phyloP scores from a whole-genome alignment of 2,888 invertebrate genomes.

The Drosophila prolongata region DNA sequence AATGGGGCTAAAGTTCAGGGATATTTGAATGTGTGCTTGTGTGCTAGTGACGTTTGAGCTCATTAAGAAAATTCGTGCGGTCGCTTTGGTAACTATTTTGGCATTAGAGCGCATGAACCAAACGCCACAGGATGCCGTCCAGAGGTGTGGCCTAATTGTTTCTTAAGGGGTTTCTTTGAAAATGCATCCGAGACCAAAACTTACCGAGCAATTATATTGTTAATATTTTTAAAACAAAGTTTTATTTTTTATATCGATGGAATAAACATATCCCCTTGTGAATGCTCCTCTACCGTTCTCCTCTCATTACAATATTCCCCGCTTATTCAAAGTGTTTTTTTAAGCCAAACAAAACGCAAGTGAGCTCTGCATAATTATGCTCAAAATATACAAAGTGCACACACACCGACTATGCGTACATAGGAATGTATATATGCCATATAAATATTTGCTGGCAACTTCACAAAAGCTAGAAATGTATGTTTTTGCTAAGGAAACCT shows the following conservation, averaged over 20 bases:
- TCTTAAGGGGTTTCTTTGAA: background rate
- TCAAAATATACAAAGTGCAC: conserved; percentile 45
- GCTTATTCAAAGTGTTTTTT: conserved; percentile 52
- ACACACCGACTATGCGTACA: conserved; percentile 10
- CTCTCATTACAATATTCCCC: conserved; percentile 36
- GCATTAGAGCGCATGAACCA: conserved; percentile 15
- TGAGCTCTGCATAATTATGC: conserved; percentile 69
- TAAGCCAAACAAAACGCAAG: conserved; percentile 63
- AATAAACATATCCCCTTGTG: background rate
- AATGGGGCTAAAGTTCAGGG: conserved; percentile 12
- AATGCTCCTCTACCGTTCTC: background rate
- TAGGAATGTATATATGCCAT: conserved; percentile 17
- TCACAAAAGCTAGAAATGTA: conserved; percentile 13
- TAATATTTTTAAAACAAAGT: too few species aligned
- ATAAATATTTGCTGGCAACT: conserved; percentile 48
- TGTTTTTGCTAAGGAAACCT: conserved; percentile 44
- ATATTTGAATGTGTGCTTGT: background rate
- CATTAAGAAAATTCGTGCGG: conserved; percentile 68
- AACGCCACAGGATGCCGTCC: conserved; percentile 7
- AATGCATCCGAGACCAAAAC: background rate
- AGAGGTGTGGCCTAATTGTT: conserved; percentile 17
- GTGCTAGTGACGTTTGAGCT: conserved; percentile 56
- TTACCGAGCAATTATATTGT: background rate
- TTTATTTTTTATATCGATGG: background rate
- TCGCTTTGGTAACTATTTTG: conserved; percentile 67